Evolutionary conservation across 1,140 invertebrate species (phyloP).

Genomic region (Hyposmocoma kahamanoa): DNA sequence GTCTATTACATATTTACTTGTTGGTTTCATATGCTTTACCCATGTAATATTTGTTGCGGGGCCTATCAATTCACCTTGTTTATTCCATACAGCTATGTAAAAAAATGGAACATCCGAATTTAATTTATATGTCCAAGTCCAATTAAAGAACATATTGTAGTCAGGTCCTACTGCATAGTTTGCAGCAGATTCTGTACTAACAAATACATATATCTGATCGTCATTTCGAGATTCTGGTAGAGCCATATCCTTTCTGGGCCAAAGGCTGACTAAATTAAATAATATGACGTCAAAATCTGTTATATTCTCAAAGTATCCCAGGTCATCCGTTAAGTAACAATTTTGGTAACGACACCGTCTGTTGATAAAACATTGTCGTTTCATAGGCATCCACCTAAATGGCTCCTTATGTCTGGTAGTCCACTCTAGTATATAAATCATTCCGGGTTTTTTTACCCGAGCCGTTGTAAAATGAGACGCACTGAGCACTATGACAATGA

Average conservation of each 20-base stretch:
- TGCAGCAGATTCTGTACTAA: constrained; percentile 28
- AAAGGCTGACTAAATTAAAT: constrained; percentile 44
- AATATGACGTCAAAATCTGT: constrained; percentile 47
- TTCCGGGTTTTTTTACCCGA: no score
- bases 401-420: no score
- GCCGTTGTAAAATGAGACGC: no score
- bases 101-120: constrained; percentile 37
- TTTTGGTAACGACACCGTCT: constrained; percentile 39
- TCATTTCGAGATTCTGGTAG: constrained; percentile 24
- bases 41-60: constrained; percentile 43
- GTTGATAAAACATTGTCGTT: no score
- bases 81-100: constrained; percentile 29
- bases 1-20: constrained; percentile 21
- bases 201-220: constrained; percentile 42
- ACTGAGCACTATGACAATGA: no score
- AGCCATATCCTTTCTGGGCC: no score
- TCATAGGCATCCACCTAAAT: no score
- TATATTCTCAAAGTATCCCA: constrained; percentile 25
- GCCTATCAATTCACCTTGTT: constrained; percentile 30
- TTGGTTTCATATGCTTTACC: constrained; percentile 25
- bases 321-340: constrained; percentile 39
- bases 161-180: constrained; percentile 31
- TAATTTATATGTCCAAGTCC: constrained; percentile 46
- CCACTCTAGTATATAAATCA: no score
- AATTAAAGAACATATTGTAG: constrained; percentile 41